Conservation (phyloP, 1,140 invertebrate species). For the Hylaeus volcanicus region DNA sequence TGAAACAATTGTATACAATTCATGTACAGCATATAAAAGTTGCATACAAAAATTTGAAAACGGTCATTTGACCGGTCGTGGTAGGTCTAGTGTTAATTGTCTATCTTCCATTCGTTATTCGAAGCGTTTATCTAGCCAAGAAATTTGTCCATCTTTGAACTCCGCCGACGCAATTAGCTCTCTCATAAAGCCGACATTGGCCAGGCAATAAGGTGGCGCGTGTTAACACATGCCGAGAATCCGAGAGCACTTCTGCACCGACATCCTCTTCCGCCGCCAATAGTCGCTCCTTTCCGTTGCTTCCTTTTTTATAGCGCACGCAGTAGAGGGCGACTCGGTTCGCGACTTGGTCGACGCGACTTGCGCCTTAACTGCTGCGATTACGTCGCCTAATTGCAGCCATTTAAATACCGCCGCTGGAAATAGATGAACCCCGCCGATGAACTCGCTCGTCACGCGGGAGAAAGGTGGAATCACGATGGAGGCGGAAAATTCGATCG, state of each 20-base stretch:
- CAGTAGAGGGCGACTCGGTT: conserved; percentile 28
- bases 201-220: conserved; percentile 46
- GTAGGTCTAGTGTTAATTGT: no score
- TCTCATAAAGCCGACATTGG: conserved; percentile 60
- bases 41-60: no score
- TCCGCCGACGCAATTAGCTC: conserved; percentile 62
- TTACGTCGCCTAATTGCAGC: conserved; percentile 68
- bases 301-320: neutral
- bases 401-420: conserved; percentile 64
- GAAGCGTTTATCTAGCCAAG: no score
- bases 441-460: neutral
- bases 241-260: neutral
- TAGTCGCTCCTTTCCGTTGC: conserved; percentile 10
- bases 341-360: conserved; percentile 42
- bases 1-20: no score
- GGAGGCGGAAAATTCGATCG: no score
- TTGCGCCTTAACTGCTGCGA: conserved; percentile 63
- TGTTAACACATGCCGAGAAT: conserved; percentile 57
- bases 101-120: no score
- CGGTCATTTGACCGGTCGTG: no score
- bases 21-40: no score
- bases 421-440: conserved; percentile 58
- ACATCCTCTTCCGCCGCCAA: no score
- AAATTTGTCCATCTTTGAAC: neutral
- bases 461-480: no score